Percentiles rank a stretch among this genome's conserved stretches.
Conservation (phyloP, 2,113 vertebrate genomes). For the Ammospiza caudacuta region DNA sequence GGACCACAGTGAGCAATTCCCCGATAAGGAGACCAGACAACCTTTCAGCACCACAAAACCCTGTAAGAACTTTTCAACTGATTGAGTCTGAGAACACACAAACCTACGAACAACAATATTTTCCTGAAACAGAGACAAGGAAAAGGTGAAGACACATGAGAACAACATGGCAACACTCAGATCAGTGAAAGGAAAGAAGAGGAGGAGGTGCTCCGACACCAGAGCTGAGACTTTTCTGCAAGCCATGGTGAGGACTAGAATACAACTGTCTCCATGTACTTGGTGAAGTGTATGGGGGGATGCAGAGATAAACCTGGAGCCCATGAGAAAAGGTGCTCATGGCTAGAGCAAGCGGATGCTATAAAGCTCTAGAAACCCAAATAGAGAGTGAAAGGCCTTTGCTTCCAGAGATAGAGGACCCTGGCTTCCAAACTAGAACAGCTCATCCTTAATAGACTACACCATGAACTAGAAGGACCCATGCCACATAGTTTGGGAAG, state of each 20-base stretch:
- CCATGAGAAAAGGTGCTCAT: not conserved
- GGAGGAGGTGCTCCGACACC: rapidly evolving
- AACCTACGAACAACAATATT: not conserved
- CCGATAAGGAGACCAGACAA: not conserved
- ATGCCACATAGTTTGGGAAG: not conserved
- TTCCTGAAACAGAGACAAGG: not conserved
- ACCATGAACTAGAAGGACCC: not conserved
- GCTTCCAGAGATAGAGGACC: not conserved
- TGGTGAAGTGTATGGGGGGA: not conserved
- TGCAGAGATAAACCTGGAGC: not conserved
- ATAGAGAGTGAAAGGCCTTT: not conserved
- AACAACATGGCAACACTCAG: not conserved
- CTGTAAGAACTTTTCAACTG: not conserved
- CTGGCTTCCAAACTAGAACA: not conserved
- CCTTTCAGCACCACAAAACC: not conserved
- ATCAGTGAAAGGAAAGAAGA: not conserved
- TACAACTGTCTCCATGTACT: not conserved
- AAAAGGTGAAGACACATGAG: not conserved
- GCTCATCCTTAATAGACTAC: no score
- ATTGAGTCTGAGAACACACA: not conserved
- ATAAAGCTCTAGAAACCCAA: not conserved
- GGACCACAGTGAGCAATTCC: not conserved
- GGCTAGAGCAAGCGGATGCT: rapidly evolving
- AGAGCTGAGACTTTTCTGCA: not conserved
- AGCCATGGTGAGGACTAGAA: not conserved